Evolutionary conservation across 2,113 vertebrate species (phyloP).

Genomic region (Copsychus sechellarum): DNA sequence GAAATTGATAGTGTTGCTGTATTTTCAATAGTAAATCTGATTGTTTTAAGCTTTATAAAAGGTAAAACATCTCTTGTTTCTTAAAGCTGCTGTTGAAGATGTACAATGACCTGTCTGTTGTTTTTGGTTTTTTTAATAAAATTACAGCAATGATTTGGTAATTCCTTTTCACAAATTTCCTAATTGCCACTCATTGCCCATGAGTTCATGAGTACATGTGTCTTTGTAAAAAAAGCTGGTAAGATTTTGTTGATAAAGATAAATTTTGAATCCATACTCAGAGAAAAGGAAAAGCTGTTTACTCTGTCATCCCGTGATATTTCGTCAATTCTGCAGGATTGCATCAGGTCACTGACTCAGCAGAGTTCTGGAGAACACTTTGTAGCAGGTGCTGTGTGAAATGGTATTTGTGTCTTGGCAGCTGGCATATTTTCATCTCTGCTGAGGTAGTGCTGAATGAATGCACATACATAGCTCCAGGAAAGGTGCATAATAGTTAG

Average conservation of each 20-base stretch:
- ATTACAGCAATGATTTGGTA: neutral
- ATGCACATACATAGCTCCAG: neutral
- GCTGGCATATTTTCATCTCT: neutral
- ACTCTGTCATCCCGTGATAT: neutral
- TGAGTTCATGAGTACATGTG: neutral
- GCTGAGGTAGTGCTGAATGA: neutral
- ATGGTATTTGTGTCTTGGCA: neutral
- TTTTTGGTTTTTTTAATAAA: neutral
- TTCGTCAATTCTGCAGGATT: neutral
- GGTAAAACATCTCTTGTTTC: neutral
- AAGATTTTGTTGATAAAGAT: neutral
- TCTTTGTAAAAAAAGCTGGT: neutral
- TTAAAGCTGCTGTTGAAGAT: neutral
- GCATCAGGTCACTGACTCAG: neutral
- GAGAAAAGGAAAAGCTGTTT: neutral
- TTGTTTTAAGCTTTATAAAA: neutral
- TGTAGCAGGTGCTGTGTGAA: neutral
- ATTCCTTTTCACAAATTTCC: neutral
- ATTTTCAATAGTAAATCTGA: neutral
- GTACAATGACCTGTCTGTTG: neutral
- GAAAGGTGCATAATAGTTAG: neutral
- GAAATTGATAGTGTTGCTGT: neutral
- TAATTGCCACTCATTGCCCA: neutral
- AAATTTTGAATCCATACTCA: neutral
- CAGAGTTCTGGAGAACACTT: neutral